phyloP scores from a whole-genome alignment of 2,888 invertebrate species.

The Horisme vitalbata region DNA sequence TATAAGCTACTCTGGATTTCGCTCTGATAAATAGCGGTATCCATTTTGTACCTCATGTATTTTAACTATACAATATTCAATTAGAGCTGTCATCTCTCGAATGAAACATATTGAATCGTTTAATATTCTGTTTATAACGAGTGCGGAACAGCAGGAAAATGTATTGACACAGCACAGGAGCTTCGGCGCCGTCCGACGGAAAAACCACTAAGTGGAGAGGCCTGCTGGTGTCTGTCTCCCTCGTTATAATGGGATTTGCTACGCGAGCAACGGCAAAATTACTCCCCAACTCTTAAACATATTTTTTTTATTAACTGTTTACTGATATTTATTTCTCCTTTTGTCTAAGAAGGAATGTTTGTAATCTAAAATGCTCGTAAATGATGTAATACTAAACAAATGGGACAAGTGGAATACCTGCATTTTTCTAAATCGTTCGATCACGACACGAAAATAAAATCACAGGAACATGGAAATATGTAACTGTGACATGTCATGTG shows the following conservation, averaged over 20 bases:
- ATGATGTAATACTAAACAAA: too few relatives aligned
- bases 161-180: slow-evolving; percentile 39
- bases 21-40: slow-evolving; percentile 48
- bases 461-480: too few relatives aligned
- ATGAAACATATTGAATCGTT: slow-evolving; percentile 10
- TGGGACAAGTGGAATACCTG: too few relatives aligned
- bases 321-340: too few relatives aligned
- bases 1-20: slow-evolving; percentile 44
- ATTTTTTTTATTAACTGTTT: not conserved
- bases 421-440: too few relatives aligned
- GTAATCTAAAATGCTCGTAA: too few relatives aligned
- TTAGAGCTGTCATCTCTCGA: slow-evolving; percentile 22
- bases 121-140: slow-evolving; percentile 13
- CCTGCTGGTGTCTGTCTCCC: slow-evolving; percentile 45
- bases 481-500: too few relatives aligned
- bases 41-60: slow-evolving; percentile 37
- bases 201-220: slow-evolving; percentile 58
- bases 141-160: slow-evolving; percentile 33
- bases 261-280: slow-evolving; percentile 43
- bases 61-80: slow-evolving; percentile 39
- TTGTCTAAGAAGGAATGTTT: too few relatives aligned
- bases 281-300: slow-evolving; percentile 31
- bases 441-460: too few relatives aligned
- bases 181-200: slow-evolving; percentile 45
- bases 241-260: slow-evolving; percentile 60